Evolutionary conservation across 2,888 invertebrate species (phyloP).

Genomic region (Poecilus cupreus): DNA sequence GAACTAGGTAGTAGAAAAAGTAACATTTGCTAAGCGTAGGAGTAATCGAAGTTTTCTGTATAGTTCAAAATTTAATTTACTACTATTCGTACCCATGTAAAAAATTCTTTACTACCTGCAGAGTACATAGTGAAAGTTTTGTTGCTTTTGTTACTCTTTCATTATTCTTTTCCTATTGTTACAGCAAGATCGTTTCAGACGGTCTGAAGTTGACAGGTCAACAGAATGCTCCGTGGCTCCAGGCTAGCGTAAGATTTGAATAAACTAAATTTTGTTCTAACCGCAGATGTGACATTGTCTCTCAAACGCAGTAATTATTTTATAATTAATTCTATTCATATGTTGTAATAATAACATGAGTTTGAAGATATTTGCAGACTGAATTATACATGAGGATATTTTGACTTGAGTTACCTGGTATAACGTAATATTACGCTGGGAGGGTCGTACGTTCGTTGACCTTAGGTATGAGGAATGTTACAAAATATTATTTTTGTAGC

Average conservation of each 20-base stretch:
- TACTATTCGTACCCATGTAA: background rate
- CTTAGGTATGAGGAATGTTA: background rate
- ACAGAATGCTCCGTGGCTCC: background rate
- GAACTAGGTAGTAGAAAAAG: too few species aligned
- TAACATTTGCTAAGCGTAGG: too few species aligned
- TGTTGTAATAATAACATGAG: background rate
- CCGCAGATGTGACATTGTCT: background rate
- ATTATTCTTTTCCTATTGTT: background rate
- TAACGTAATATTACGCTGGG: background rate
- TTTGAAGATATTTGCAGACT: background rate
- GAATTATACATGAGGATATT: background rate
- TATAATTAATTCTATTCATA: background rate
- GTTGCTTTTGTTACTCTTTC: background rate
- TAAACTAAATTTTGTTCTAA: background rate
- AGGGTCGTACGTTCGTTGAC: background rate
- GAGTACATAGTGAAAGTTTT: background rate
- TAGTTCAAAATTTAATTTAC: background rate
- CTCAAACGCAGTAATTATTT: background rate
- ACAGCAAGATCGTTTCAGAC: background rate
- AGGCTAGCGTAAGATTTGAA: background rate
- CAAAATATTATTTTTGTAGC: background rate
- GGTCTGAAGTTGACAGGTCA: conserved; percentile 6
- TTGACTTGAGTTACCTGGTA: background rate
- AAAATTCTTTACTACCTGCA: background rate
- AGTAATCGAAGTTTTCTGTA: background rate